phyloP scores from a whole-genome alignment of 2,113 vertebrate species.

The Orthonyx spaldingii region DNA sequence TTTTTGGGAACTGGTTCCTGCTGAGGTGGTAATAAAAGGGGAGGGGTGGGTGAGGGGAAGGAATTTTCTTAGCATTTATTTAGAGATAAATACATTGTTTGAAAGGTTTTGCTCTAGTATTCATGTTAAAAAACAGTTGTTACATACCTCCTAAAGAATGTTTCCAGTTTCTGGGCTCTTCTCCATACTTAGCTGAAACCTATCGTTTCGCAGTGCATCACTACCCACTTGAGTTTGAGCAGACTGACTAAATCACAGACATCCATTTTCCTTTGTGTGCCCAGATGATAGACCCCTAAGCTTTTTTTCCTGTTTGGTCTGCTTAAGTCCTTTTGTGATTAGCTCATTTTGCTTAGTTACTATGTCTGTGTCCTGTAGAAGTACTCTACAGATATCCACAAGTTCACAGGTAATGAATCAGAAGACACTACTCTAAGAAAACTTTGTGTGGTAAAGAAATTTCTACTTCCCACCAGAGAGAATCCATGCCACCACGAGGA shows the following conservation, averaged over 20 bases:
- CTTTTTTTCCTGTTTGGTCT: not conserved
- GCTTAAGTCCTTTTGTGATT: not conserved
- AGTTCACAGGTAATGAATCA: not conserved
- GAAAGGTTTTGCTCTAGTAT: not conserved
- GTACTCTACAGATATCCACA: not conserved
- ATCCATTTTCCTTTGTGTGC: not conserved
- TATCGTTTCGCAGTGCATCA: accelerated
- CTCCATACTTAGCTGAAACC: not conserved
- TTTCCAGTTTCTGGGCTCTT: not conserved
- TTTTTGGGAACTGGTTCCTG: not conserved
- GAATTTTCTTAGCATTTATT: not conserved
- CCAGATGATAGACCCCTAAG: not conserved
- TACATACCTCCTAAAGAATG: not conserved
- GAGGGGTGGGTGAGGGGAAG: too few relatives aligned
- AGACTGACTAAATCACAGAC: not conserved
- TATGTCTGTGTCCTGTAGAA: not conserved
- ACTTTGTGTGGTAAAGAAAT: not conserved
- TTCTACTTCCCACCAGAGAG: not conserved
- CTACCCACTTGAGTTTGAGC: not conserved
- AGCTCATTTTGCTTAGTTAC: not conserved
- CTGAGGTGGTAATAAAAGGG: not conserved
- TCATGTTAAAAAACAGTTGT: not conserved
- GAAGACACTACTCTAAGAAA: not conserved
- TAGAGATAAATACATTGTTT: not conserved
- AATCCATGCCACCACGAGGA: not conserved